Percentiles rank a stretch among this genome's conserved stretches.
Evolutionary conservation across 2,888 invertebrate genomes (phyloP).

Genomic region (Helicoverpa assulta): DNA sequence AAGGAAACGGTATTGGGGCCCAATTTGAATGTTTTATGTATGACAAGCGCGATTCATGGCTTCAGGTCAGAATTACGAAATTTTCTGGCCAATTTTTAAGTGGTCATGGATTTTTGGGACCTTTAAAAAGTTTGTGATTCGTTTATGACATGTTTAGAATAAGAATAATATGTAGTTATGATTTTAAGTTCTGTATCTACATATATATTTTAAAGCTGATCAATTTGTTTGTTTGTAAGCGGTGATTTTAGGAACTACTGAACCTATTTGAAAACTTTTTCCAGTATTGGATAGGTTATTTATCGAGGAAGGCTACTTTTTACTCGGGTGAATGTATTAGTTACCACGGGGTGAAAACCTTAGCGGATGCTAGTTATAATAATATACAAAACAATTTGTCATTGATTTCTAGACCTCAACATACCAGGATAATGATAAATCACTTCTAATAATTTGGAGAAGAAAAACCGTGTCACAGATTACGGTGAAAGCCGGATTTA

Average conservation of each 20-base stretch:
- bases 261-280: no score
- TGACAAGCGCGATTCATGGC: conserved; percentile 30
- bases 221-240: no score
- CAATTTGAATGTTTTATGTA: conserved; percentile 49
- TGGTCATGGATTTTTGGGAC: conserved; percentile 1
- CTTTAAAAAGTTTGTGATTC: background rate
- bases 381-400: background rate
- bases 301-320: no score
- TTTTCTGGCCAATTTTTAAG: conserved; percentile 15
- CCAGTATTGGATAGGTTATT: no score
- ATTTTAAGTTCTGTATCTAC: no score
- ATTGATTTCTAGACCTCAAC: conserved; percentile 1
- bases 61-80: conserved; percentile 30
- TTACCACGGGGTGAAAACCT: no score
- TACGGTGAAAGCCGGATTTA: conserved; percentile 52
- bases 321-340: no score
- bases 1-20: conserved; percentile 39
- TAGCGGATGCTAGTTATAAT: no score
- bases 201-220: no score
- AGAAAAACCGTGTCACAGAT: conserved; percentile 17
- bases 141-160: no score
- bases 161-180: no score
- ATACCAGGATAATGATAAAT: conserved; percentile 8
- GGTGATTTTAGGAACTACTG: no score
- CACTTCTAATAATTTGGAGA: conserved; percentile 4